Conservation (phyloP, 2,113 vertebrate species). For the Sinocyclocheilus anshuiensis region DNA sequence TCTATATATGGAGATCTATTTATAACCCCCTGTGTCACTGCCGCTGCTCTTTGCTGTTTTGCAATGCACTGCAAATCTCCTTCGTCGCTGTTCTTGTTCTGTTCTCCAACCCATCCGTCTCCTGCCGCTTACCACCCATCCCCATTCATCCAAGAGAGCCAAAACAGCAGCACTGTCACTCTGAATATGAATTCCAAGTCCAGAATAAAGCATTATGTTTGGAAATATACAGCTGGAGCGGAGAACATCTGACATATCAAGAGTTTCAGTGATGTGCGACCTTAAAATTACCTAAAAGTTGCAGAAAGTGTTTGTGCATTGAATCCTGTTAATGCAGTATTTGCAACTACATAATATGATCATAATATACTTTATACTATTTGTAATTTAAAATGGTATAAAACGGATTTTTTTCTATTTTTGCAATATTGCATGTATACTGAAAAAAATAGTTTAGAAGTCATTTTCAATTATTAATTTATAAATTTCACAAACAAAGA, state of each 20-base stretch:
- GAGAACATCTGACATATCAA: background rate
- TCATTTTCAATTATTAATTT: no score
- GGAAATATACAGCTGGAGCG: background rate
- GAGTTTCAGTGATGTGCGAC: background rate
- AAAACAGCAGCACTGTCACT: background rate
- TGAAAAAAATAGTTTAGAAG: background rate
- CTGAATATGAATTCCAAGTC: background rate
- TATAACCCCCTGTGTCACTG: constrained; percentile 31
- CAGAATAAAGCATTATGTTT: background rate
- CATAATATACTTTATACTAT: background rate
- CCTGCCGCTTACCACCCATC: constrained; percentile 14
- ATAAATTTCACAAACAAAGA: no score
- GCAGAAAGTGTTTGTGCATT: background rate
- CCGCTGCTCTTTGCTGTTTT: constrained; percentile 9
- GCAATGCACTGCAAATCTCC: constrained; percentile 11
- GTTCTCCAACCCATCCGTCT: constrained; percentile 5
- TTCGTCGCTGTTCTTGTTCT: constrained; percentile 1
- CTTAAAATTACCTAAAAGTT: background rate
- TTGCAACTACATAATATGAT: background rate
- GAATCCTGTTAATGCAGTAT: background rate
- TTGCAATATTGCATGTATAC: background rate
- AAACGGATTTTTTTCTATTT: background rate
- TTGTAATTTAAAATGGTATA: background rate
- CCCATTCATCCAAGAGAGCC: background rate
- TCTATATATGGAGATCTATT: constrained; percentile 43